Evolutionary conservation across 2,113 vertebrate genomes (phyloP).

Genomic region (Chascanopsetta lugubris): DNA sequence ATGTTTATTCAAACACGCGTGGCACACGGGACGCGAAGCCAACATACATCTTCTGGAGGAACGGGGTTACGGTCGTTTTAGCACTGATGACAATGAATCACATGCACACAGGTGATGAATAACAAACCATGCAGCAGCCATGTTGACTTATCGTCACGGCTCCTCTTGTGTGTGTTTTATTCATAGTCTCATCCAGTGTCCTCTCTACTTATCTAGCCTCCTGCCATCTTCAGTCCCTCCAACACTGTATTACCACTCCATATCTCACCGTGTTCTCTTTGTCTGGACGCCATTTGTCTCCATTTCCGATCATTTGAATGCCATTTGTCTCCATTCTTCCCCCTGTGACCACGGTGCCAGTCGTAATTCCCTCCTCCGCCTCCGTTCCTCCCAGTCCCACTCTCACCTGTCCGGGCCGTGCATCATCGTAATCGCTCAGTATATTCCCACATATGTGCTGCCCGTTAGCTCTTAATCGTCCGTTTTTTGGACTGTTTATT

Average conservation of each 20-base stretch:
- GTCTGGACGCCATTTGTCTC: constrained; percentile 41
- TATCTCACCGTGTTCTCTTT: constrained; percentile 51
- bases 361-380: constrained; percentile 8
- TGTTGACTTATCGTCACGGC: constrained; percentile 15
- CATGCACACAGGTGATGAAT: constrained; percentile 14
- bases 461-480: not conserved
- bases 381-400: not conserved
- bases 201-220: constrained; percentile 12
- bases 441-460: constrained; percentile 8
- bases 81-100: constrained; percentile 34
- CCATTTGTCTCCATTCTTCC: constrained; percentile 31
- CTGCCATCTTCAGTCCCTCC: constrained; percentile 9
- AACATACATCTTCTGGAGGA: constrained; percentile 22
- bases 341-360: not conserved
- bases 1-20: constrained; percentile 48
- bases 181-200: constrained; percentile 43
- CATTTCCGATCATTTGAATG: constrained; percentile 39
- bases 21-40: constrained; percentile 12
- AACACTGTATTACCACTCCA: constrained; percentile 15
- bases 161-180: constrained; percentile 58
- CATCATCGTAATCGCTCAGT: constrained; percentile 34
- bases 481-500: constrained; percentile 16
- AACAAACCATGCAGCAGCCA: constrained; percentile 10
- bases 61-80: constrained; percentile 10
- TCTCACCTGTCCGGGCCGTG: constrained; percentile 3